Evolutionary conservation across 2,888 invertebrate species (phyloP).

Genomic region (Drosophila parthenogenetica): DNA sequence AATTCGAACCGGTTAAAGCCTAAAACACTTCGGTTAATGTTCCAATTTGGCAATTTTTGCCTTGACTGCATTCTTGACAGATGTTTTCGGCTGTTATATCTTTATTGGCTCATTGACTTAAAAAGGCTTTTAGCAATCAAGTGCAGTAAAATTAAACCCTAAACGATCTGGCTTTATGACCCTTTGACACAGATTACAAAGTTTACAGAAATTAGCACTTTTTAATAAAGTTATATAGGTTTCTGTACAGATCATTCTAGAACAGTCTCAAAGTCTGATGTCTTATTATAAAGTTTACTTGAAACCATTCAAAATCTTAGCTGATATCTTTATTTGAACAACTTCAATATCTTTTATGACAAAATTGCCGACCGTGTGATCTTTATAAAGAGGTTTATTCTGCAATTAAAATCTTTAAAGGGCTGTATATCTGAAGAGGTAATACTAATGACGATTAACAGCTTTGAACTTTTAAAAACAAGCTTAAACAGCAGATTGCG

Average conservation of each 20-base stretch:
- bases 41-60: constrained; percentile 21
- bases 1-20: constrained; percentile 35
- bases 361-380: too few species aligned
- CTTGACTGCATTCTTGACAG: constrained; percentile 38
- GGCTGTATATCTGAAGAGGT: too few species aligned
- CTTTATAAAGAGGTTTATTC: neutral
- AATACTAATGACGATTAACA: too few species aligned
- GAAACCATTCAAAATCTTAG: too few species aligned
- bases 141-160: neutral
- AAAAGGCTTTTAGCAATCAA: constrained; percentile 10
- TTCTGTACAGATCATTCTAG: neutral
- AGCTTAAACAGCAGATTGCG: neutral
- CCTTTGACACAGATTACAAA: constrained; percentile 20
- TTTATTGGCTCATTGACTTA: neutral
- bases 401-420: neutral
- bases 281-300: too few species aligned
- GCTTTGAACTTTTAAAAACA: neutral
- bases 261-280: neutral
- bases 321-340: too few species aligned
- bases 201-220: neutral
- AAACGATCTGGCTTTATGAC: constrained; percentile 18
- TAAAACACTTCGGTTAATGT: neutral
- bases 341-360: neutral
- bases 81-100: constrained; percentile 16
- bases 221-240: neutral